A percentile compares a stretch with the other conserved stretches of the same genome.
phyloP scores from a whole-genome alignment of 2,888 invertebrate genomes.

The Zelleria hepariella region DNA sequence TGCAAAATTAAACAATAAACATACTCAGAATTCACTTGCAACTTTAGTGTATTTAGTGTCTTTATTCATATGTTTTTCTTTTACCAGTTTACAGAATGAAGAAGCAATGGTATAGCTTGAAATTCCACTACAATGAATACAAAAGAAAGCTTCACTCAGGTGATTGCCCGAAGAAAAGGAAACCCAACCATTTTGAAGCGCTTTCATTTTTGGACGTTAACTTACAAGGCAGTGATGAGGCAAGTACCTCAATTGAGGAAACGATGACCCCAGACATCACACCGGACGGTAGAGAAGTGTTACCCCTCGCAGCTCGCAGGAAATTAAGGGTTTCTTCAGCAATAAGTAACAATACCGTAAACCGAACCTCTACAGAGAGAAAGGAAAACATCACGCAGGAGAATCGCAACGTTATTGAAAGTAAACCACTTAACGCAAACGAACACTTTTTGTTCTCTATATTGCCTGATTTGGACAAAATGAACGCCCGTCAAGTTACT shows the following conservation, averaged over 20 bases:
- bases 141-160: not conserved
- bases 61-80: too few relatives aligned
- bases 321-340: too few relatives aligned
- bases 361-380: not conserved
- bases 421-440: not conserved
- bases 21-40: too few relatives aligned
- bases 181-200: not conserved
- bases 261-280: not conserved
- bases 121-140: not conserved
- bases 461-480: not conserved
- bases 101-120: not conserved
- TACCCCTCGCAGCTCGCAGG: not conserved
- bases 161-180: not conserved
- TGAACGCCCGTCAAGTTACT: not conserved
- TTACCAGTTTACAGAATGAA: not conserved
- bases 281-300: not conserved
- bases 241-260: not conserved
- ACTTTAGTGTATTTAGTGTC: not conserved
- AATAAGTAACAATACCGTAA: too few relatives aligned
- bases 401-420: not conserved
- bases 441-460: not conserved
- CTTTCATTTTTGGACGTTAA: not conserved
- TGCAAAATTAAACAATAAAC: not conserved
- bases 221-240: not conserved
- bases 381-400: not conserved